phyloP scores from a whole-genome alignment of 2,113 vertebrate genomes.

The Bagarius yarrelli region DNA sequence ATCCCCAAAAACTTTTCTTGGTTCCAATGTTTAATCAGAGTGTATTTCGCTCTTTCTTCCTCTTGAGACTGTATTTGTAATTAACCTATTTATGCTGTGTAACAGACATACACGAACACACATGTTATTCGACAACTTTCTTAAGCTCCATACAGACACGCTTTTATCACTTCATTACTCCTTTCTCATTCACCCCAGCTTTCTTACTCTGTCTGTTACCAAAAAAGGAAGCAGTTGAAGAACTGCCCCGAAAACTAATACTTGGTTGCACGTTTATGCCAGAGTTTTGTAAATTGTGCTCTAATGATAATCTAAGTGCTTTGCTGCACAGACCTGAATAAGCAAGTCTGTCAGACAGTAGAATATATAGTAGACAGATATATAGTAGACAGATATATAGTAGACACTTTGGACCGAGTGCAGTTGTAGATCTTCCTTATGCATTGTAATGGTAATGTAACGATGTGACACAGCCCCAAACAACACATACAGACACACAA shows the following conservation, averaged over 20 bases:
- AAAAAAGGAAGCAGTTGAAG: slow-evolving; percentile 35
- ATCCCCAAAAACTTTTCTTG: too few relatives aligned
- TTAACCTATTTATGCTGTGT: background rate
- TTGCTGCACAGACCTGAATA: slow-evolving; percentile 56
- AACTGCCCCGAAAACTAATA: slow-evolving; percentile 47
- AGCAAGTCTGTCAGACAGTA: slow-evolving; percentile 51
- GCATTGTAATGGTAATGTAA: slow-evolving; percentile 52
- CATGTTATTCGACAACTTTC: background rate
- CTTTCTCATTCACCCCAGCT: background rate
- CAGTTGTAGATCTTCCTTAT: slow-evolving; percentile 46
- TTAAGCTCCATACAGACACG: background rate
- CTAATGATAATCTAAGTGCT: slow-evolving; percentile 66
- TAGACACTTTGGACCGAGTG: slow-evolving; percentile 58
- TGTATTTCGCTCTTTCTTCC: too few relatives aligned
- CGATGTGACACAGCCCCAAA: slow-evolving; percentile 17
- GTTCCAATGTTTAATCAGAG: too few relatives aligned
- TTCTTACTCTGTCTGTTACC: slow-evolving; percentile 3
- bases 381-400: slow-evolving; percentile 43
- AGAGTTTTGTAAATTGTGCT: slow-evolving; percentile 59
- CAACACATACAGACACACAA: slow-evolving; percentile 3
- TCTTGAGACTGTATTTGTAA: too few relatives aligned
- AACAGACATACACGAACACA: background rate
- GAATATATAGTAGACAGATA: slow-evolving; percentile 59
- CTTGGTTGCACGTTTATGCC: slow-evolving; percentile 46
- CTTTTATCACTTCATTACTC: background rate